These are phyloP conservation scores for Scalopus aquaticus DNA, from an alignment of 2,113 vertebrate genomes.

Conservation along the genomic window DNA sequence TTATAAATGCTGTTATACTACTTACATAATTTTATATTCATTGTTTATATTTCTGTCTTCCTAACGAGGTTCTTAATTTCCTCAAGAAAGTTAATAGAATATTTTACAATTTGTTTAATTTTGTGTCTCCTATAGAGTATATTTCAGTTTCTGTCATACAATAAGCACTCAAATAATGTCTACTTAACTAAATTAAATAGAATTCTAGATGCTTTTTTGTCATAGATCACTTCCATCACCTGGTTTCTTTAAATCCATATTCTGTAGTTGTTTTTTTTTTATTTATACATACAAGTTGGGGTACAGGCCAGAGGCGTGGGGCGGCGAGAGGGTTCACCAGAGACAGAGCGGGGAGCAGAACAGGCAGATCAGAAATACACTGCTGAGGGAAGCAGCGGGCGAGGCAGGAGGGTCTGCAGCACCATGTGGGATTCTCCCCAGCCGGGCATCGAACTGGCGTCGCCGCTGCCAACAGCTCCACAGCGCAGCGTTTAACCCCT, in stretches of 20 bases:
- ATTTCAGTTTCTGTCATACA: neutral
- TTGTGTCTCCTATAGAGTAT: neutral
- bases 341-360: too few species aligned
- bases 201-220: neutral
- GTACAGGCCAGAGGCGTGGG: too few species aligned
- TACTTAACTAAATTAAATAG: neutral
- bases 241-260: neutral
- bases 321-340: too few species aligned
- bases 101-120: slow-evolving; percentile 7
- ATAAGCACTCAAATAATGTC: neutral
- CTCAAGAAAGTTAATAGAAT: neutral
- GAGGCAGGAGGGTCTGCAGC: too few species aligned
- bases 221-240: neutral
- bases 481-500: too few species aligned
- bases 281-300: too few species aligned
- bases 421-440: too few species aligned
- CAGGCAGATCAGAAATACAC: too few species aligned
- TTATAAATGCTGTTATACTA: neutral
- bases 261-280: too few species aligned
- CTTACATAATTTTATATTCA: neutral
- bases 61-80: neutral
- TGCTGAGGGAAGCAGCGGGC: too few species aligned
- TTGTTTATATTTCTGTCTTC: neutral
- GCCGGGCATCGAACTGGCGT: too few species aligned
- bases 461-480: too few species aligned